phyloP scores from a whole-genome alignment of 2,888 invertebrate genomes.

The Chromoteleia sp. region DNA sequence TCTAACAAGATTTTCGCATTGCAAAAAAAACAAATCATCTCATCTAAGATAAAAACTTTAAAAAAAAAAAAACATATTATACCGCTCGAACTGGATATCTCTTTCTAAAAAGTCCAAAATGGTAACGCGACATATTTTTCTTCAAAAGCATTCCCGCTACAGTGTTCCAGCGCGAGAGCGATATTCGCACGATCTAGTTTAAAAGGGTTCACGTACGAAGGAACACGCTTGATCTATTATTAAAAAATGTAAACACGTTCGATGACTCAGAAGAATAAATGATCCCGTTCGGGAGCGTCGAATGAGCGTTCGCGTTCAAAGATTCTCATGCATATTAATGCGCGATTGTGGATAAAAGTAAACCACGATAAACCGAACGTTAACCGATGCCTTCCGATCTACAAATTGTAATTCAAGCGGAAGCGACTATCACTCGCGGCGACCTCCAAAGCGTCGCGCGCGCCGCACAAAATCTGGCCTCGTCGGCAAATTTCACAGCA shows the following conservation, averaged over 20 bases:
- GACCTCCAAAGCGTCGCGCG: conserved; percentile 41
- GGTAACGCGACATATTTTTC: no score
- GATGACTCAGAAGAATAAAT: conserved; percentile 36
- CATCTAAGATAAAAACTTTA: no score
- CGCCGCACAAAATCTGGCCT: conserved; percentile 49
- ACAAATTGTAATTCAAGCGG: conserved; percentile 58
- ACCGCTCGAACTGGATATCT: no score
- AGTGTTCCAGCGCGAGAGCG: not conserved
- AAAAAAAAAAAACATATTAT: no score
- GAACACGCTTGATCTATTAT: conserved; percentile 1
- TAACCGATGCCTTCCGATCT: conserved; percentile 46
- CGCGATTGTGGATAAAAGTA: conserved; percentile 31
- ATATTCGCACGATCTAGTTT: no score
- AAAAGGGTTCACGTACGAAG: not conserved
- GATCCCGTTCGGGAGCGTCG: conserved; percentile 7
- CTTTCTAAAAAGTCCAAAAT: no score
- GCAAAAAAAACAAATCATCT: no score
- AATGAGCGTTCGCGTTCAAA: not conserved
- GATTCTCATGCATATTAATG: conserved; percentile 38
- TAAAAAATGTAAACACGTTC: conserved; percentile 18
- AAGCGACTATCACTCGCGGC: conserved; percentile 45
- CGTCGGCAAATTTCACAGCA: conserved; percentile 43
- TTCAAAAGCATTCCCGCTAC: no score
- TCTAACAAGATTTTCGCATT: no score
- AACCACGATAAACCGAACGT: conserved; percentile 20